Evolutionary conservation across 2,797 vertebrate genomes (phyloP), one percentile per base, ranked within the genome.

Genomic region (Cryptoprocta ferox): DNA sequence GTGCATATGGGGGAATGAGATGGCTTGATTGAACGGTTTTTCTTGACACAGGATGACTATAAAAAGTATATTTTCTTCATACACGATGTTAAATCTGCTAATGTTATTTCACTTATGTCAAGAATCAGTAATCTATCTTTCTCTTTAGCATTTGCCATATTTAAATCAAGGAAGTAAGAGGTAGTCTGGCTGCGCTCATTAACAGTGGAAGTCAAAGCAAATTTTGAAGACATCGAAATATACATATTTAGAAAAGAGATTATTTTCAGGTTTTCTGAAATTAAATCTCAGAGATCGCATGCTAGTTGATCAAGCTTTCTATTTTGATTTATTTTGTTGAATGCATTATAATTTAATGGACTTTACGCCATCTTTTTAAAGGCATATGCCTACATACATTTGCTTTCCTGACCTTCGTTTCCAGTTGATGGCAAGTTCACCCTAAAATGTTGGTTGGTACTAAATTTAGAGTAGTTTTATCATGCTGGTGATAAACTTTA

Each of bases 311-410:
- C 21, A 83, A 66, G 5, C 2, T 76, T 97, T 83, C 26, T 66
- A 39, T 84, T 94, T 88, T 96, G 53, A 63, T 78, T 91, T 65
- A 21, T 95, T 87, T 88, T 50, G 18, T 82, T 88, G 68, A 35
- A 14, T 85, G 53, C 7, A 71, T 59, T 65, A 82, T 83, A n/a
- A 81, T 80, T 81, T 90, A 86, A 66, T 66, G 85, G 32, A 39
- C 37, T 13, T 21, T 21, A 35, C 5, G 53, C 4, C 15, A 61
- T 82, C 68, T 65, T 91, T 87, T 59, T 82, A 11, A 91, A 83
- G n/a, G 56, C 0, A 39, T 26, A 8, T 59, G 15, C 5, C 76
- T n/a, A 21, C 14, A 45, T 82, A 21, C 21, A 45, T 85, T 95
- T 80, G 76, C 32, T 82, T 90, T 86, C 37, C 30, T 65, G 28